A percentile compares a stretch with the other conserved stretches of the same genome.
Conservation (phyloP, 2,888 invertebrate species). For the Ormyrus nitidulus region DNA sequence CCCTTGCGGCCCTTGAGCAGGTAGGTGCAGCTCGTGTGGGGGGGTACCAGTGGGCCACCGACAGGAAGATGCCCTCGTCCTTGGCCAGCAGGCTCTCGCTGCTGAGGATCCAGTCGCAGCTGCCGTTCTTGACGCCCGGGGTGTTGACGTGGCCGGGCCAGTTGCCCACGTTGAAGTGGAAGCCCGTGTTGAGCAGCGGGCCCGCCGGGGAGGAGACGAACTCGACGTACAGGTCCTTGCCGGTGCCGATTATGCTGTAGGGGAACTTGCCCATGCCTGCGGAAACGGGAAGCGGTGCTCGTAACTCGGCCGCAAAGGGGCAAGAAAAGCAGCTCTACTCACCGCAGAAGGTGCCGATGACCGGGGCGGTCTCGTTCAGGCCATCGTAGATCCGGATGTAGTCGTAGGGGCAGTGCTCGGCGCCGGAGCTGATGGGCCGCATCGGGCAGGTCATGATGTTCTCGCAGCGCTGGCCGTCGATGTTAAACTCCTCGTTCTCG, state of each 20-base stretch:
- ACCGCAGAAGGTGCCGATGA: slow-evolving; percentile 91
- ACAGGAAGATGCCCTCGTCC: slow-evolving; percentile 92
- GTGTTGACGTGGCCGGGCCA: slow-evolving; percentile 96
- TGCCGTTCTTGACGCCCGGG: slow-evolving; percentile 89
- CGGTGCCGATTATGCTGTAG: slow-evolving; percentile 94
- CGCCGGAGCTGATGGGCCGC: slow-evolving; percentile 91
- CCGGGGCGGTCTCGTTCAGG: slow-evolving; percentile 89
- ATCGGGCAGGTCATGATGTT: slow-evolving; percentile 97
- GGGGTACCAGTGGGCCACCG: slow-evolving; percentile 97
- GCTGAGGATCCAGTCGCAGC: slow-evolving; percentile 92
- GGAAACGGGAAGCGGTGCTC: not conserved
- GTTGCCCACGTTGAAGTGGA: slow-evolving; percentile 95
- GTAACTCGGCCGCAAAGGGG: too few relatives aligned
- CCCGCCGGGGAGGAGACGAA: slow-evolving; percentile 93
- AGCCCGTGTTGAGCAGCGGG: slow-evolving; percentile 92
- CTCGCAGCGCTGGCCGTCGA: slow-evolving; percentile 94
- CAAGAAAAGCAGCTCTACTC: not conserved
- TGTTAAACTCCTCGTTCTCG: slow-evolving; percentile 95
- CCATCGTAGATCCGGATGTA: slow-evolving; percentile 94
- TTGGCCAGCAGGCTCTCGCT: slow-evolving; percentile 86
- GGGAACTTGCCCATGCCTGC: slow-evolving; percentile 93
- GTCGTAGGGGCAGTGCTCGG: slow-evolving; percentile 92
- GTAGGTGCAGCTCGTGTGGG: slow-evolving; percentile 94
- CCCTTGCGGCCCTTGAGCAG: slow-evolving; percentile 90
- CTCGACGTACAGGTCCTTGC: slow-evolving; percentile 91